These are phyloP conservation scores for Bos taurus DNA, from an alignment of 2,113 vertebrate species.

Conservation along the genomic window DNA sequence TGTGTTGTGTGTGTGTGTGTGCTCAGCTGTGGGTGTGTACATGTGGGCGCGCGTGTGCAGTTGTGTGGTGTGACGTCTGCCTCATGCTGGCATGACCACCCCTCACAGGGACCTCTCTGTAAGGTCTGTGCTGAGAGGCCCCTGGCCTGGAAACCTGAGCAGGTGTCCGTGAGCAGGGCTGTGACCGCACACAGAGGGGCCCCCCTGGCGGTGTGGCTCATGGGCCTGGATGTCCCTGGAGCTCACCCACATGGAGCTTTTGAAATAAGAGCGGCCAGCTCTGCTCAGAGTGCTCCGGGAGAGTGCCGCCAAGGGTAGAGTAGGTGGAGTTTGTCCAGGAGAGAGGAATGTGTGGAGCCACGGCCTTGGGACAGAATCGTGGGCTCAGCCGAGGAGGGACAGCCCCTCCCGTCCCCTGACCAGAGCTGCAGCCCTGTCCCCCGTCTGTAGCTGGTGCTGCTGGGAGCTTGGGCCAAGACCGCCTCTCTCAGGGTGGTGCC, in stretches of 20 bases:
- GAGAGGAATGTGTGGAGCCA: not conserved
- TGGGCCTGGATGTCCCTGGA: not conserved
- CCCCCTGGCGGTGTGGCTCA: rapidly evolving
- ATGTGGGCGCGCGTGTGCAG: rapidly evolving
- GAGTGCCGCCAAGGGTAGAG: rapidly evolving
- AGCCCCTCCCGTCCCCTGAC: not conserved
- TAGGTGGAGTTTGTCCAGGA: not conserved
- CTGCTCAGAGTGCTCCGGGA: not conserved
- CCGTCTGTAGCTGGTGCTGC: rapidly evolving
- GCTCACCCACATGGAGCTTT: not conserved
- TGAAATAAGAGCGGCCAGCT: not conserved
- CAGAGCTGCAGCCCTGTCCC: not conserved
- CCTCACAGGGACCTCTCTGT: not conserved
- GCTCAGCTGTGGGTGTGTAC: not conserved
- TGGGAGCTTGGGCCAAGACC: not conserved
- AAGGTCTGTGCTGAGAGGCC: not conserved
- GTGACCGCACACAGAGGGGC: rapidly evolving
- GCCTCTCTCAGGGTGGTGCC: not conserved
- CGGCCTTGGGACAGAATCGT: not conserved
- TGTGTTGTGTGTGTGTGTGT: rapidly evolving
- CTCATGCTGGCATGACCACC: not conserved
- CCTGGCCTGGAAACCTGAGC: not conserved
- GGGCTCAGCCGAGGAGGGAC: not conserved
- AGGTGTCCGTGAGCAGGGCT: not conserved
- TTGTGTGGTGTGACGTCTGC: too few relatives aligned